Conservation (phyloP, 1,140 invertebrate species). For the Microvelia longipes region DNA sequence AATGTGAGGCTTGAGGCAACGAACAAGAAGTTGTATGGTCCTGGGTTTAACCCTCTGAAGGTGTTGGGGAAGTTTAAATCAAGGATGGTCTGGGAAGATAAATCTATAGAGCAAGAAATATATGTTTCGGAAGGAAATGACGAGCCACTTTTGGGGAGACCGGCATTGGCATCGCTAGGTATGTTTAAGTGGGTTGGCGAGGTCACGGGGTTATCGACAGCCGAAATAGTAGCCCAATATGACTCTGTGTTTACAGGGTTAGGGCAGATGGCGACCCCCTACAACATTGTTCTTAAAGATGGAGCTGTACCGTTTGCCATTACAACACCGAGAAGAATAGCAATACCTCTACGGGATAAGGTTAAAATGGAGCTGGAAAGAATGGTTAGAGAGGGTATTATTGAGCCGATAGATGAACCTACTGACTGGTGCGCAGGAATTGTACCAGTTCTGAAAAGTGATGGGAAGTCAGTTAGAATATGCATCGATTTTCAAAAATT, state of each 20-base stretch:
- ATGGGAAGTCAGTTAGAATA: background rate
- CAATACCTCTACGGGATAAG: background rate
- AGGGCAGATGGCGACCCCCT: background rate
- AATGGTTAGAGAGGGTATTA: background rate
- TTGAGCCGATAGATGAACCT: background rate
- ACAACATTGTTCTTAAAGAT: background rate
- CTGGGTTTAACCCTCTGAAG: background rate
- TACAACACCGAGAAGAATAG: background rate
- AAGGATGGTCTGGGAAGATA: background rate
- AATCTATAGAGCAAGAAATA: background rate
- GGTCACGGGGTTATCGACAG: background rate
- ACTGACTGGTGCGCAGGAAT: background rate
- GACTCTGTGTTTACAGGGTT: background rate
- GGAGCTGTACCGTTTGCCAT: background rate
- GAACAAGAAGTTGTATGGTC: background rate
- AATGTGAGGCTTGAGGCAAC: background rate
- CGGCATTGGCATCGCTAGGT: background rate
- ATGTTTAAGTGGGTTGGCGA: background rate
- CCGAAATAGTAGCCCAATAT: background rate
- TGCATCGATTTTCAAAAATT: background rate
- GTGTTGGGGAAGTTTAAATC: background rate
- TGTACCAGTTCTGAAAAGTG: background rate
- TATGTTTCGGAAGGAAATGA: background rate
- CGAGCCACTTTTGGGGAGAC: background rate
- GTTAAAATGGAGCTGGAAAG: background rate